These are phyloP conservation scores for Sinosuthora webbiana DNA, from an alignment of 2,113 vertebrate genomes.

Conservation along the genomic window DNA sequence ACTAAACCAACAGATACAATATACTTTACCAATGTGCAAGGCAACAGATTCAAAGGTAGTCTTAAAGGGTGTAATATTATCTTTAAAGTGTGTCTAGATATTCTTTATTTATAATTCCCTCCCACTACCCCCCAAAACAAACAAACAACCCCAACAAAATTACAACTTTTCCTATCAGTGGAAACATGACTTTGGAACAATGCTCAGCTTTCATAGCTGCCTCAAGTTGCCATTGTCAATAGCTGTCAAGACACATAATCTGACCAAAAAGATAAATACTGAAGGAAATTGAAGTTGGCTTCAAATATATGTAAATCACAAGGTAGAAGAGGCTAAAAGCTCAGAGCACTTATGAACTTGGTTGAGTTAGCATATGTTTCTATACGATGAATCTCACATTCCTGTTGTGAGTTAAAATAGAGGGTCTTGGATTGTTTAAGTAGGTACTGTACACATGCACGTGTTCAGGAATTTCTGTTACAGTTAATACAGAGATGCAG, in stretches of 20 bases:
- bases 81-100: background rate
- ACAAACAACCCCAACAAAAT: background rate
- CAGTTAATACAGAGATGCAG: background rate
- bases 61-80: background rate
- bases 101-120: background rate
- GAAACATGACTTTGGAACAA: background rate
- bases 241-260: background rate
- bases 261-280: background rate
- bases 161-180: background rate
- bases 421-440: background rate
- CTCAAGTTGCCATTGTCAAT: background rate
- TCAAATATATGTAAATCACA: background rate
- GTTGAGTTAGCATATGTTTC: background rate
- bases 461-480: background rate
- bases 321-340: background rate
- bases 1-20: background rate
- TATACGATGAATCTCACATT: background rate
- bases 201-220: background rate
- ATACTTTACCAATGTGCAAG: background rate
- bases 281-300: background rate
- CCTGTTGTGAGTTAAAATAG: background rate
- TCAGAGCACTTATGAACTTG: background rate
- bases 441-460: background rate
- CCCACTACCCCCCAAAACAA: background rate
- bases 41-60: background rate